These are phyloP conservation scores for Molothrus aeneus DNA, from an alignment of 2,797 vertebrate species.

Conservation along the genomic window DNA sequence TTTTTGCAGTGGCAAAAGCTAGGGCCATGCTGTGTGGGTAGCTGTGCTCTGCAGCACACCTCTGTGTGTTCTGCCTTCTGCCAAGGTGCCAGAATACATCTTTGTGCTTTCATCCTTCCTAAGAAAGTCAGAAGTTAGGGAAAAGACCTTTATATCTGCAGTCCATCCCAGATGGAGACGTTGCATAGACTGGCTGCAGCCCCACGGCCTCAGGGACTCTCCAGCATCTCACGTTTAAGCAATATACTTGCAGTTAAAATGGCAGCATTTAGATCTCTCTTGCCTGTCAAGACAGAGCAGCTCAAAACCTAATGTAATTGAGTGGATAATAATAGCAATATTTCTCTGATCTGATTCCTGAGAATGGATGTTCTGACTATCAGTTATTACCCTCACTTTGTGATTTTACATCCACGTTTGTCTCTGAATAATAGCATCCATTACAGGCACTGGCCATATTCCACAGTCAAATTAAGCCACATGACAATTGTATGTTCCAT, in stretches of 20 bases:
- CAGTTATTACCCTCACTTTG: neutral
- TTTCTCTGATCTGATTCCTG: neutral
- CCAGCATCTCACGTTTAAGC: neutral
- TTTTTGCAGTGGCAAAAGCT: neutral
- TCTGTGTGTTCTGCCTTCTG: neutral
- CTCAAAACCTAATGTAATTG: neutral
- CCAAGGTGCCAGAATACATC: neutral
- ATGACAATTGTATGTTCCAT: neutral
- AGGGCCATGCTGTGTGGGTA: no score
- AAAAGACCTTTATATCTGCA: neutral
- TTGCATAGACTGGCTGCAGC: neutral
- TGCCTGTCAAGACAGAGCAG: neutral
- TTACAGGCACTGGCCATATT: neutral
- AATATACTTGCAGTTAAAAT: neutral
- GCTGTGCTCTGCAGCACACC: neutral
- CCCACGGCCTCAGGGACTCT: neutral
- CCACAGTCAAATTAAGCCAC: neutral
- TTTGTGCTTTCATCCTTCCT: neutral
- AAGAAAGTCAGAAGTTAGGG: neutral
- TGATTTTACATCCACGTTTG: neutral
- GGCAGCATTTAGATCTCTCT: neutral
- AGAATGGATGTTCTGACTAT: neutral
- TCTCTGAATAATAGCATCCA: neutral
- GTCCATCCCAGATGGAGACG: neutral
- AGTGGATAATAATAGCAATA: neutral